Evolutionary conservation across 2,888 invertebrate species (phyloP).

Genomic region (Leptopterna dolabrata): DNA sequence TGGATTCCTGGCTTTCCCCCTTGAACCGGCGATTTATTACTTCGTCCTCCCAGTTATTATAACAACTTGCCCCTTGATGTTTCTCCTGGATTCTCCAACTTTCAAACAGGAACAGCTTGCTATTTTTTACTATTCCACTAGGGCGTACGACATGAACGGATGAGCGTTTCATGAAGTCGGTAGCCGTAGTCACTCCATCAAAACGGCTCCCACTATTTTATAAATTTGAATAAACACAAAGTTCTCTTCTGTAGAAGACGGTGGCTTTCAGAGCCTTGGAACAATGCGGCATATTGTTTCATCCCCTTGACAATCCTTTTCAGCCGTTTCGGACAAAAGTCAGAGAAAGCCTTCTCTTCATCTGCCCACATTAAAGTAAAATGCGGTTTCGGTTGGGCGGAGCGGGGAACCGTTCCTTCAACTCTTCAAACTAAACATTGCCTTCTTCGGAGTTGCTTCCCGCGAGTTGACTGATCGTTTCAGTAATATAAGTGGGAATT

Average conservation of each 20-base stretch:
- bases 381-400: constrained; percentile 1
- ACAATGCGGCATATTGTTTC: constrained; percentile 11
- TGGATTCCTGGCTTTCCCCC: too few species aligned
- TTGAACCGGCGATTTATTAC: too few species aligned
- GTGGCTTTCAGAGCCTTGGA: background rate
- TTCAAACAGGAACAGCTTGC: too few species aligned
- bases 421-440: constrained; percentile 17
- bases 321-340: constrained; percentile 22
- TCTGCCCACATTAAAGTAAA: constrained; percentile 19
- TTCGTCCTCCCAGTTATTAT: too few species aligned
- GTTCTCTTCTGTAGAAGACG: background rate
- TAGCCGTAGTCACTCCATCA: background rate
- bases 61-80: too few species aligned
- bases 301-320: background rate
- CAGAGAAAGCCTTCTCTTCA: constrained; percentile 5
- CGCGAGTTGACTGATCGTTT: constrained; percentile 32
- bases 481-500: constrained; percentile 36
- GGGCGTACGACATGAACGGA: background rate
- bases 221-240: constrained; percentile 19
- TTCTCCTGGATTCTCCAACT: too few species aligned
- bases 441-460: background rate
- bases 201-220: background rate
- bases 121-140: too few species aligned
- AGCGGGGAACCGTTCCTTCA: background rate
- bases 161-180: background rate